Base-by-base conservation (phyloP, 1,140 invertebrate species). In the Tachypleus tridentatus region DNA sequence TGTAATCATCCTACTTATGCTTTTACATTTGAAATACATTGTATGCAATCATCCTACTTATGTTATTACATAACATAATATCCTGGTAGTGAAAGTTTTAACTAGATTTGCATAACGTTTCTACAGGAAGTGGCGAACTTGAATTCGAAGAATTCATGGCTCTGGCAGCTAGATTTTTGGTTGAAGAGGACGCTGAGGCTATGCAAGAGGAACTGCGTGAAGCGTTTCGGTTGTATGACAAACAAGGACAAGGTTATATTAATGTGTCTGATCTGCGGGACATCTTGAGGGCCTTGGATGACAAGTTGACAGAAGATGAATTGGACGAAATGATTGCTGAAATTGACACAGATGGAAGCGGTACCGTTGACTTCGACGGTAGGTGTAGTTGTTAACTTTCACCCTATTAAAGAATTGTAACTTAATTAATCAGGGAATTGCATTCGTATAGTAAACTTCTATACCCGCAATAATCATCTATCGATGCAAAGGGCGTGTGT, bases 91-190 rank as follows among this genome's bases (percentile, higher is more conserved):
- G 29, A 29, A 29, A 29, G 29, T 29, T 29, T 29, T 29, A 29
- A 29, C 29, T 29, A 29, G 29, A 29, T 29, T 29, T 29, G 29
- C 2, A 29, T 29, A 2, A 29, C 29, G 29, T 29, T 49, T 4
- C 49, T 56, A 4, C 74, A 94, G 91, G 93, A 79, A 94, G 91
- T 58, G 93, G 93, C 61, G 85, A 92, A 73, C 81, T 96, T 68
- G 93, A 96, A 78, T 96, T 97, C 78, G 88, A 89, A 70, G 93
- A 97, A 78, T 97, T 97, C 80, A 87, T 94, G 52, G 90, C 90
- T 57, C 81, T 97, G 70, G 92, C 91, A 49, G 87, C 90, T 70
- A 93, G 93, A 79, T 94, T 94, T 81, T 91, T 94, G 77, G 89
- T 93, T 76, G 91, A 94, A 78, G 91, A 94, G 76, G 93, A 96